These are phyloP conservation scores for Pseudopleuronectes americanus DNA, from an alignment of 2,797 vertebrate genomes.

Conservation along the genomic window DNA sequence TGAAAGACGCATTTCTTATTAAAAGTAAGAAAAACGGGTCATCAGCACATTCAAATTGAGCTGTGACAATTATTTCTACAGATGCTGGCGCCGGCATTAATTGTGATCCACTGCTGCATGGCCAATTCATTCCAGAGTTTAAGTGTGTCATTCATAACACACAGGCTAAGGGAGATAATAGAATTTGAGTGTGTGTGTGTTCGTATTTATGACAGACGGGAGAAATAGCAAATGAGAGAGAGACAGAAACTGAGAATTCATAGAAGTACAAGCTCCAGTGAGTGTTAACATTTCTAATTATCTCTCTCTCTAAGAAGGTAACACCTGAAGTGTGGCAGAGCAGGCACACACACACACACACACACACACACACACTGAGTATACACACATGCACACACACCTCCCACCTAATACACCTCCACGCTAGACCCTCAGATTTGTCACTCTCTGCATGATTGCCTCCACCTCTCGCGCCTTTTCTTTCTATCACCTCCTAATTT, in stretches of 20 bases:
- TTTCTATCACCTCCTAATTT: constrained; percentile 34
- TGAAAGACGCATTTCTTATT: constrained; percentile 29
- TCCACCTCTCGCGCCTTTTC: constrained; percentile 46
- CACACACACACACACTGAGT: constrained; percentile 14
- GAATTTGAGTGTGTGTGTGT: constrained; percentile 29
- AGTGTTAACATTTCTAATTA: constrained; percentile 81
- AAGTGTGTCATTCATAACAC: constrained; percentile 67
- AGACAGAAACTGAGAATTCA: constrained; percentile 56
- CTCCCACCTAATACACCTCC: constrained; percentile 38
- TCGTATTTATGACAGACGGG: constrained; percentile 28
- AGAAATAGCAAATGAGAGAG: constrained; percentile 43
- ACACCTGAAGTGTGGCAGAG: constrained; percentile 66
- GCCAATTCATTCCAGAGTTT: constrained; percentile 53
- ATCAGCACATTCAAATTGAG: constrained; percentile 50
- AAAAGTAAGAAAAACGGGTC: constrained; percentile 38
- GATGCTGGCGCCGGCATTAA: constrained; percentile 48
- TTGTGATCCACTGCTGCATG: constrained; percentile 58
- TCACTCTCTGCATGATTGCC: constrained; percentile 60
- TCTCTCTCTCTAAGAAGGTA: constrained; percentile 75
- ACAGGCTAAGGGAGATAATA: constrained; percentile 51
- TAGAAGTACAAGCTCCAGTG: constrained; percentile 65
- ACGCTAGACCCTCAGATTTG: constrained; percentile 42
- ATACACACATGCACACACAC: constrained; percentile 32
- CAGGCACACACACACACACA: constrained; percentile 9
- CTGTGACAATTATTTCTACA: constrained; percentile 57